phyloP scores from a whole-genome alignment of 92 coral and sea anemone species.

The Phymanthus crucifer region DNA sequence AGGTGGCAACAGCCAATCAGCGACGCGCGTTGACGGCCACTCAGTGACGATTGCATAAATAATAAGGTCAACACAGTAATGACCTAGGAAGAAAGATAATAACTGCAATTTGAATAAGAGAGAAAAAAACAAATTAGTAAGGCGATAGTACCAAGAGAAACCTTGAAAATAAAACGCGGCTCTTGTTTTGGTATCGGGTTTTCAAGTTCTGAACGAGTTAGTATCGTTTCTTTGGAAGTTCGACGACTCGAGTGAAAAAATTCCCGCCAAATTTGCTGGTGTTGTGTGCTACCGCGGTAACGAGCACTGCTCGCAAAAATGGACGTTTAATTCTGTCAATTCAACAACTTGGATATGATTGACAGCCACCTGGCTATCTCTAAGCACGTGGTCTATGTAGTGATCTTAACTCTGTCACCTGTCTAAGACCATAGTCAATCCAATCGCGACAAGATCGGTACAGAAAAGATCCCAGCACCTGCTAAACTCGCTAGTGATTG shows the following conservation, averaged over 20 bases:
- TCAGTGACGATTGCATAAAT: constrained; percentile 66
- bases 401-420: constrained; percentile 79
- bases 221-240: constrained; percentile 15
- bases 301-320: constrained; percentile 67
- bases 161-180: not conserved
- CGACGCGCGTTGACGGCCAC: constrained; percentile 39
- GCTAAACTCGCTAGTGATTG: constrained; percentile 71
- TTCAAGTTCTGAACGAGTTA: not conserved
- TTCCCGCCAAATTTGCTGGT: constrained; percentile 25
- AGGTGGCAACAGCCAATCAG: constrained; percentile 98
- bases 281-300: constrained; percentile 83
- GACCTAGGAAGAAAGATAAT: constrained; percentile 58
- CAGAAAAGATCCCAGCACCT: constrained; percentile 75
- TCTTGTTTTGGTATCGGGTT: not conserved
- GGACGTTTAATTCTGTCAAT: constrained; percentile 43
- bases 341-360: constrained; percentile 53
- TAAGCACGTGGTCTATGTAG: constrained; percentile 85
- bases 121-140: constrained; percentile 42
- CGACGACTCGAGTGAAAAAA: not conserved
- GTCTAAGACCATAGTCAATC: constrained; percentile 75
- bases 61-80: constrained; percentile 58
- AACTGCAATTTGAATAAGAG: constrained; percentile 66
- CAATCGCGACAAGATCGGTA: constrained; percentile 60
- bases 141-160: constrained; percentile 22
- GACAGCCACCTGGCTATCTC: constrained; percentile 91